Evolutionary conservation across 2,113 vertebrate species (phyloP).

Genomic region (Alligator mississippiensis): DNA sequence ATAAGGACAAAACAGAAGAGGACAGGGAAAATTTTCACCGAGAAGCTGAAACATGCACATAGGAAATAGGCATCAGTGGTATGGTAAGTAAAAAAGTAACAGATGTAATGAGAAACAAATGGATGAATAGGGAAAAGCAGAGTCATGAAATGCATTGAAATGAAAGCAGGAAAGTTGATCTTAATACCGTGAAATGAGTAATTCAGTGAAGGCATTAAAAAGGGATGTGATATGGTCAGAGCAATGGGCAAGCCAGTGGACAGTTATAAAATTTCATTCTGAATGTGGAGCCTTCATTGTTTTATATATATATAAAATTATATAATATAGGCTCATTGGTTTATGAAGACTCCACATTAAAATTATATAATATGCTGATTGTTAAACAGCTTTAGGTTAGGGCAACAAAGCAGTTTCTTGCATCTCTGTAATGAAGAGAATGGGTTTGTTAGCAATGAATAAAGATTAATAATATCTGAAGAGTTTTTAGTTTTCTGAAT

Average conservation of each 20-base stretch:
- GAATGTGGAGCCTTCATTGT: not conserved
- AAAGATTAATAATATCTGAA: not conserved
- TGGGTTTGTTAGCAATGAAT: not conserved
- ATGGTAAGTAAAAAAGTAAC: not conserved
- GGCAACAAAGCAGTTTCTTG: too few species aligned
- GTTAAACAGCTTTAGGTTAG: too few species aligned
- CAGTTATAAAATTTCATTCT: not conserved
- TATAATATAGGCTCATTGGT: too few species aligned
- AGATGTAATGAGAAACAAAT: not conserved
- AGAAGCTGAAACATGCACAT: not conserved
- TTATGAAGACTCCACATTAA: too few species aligned
- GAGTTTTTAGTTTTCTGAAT: not conserved
- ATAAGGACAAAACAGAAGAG: not conserved
- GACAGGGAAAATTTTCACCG: not conserved
- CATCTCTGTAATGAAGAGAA: not conserved
- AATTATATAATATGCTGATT: too few species aligned
- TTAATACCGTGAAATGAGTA: not conserved
- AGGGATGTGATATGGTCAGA: not conserved
- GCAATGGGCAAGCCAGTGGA: not conserved
- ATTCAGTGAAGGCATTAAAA: not conserved
- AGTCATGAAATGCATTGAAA: not conserved
- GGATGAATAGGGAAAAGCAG: not conserved
- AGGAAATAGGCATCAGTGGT: not conserved
- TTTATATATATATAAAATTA: too few species aligned
- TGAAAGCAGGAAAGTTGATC: not conserved